A percentile compares a stretch with the other conserved stretches of the same genome.
Evolutionary conservation across 2,113 vertebrate species (phyloP).

Genomic region (Sisor rabdophorus): DNA sequence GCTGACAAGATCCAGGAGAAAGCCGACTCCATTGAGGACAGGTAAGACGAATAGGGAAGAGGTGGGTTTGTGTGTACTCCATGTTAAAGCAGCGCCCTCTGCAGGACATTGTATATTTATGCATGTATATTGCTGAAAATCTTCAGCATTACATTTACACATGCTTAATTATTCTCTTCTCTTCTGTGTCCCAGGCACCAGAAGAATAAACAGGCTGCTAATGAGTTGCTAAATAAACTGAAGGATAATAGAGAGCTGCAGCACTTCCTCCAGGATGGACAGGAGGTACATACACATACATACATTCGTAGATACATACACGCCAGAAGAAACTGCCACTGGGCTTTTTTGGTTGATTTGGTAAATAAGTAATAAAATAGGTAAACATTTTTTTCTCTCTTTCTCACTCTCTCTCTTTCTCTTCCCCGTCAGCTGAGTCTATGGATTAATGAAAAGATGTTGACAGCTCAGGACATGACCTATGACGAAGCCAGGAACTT

Average conservation of each 20-base stretch:
- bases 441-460: conserved; percentile 94
- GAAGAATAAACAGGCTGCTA: conserved; percentile 79
- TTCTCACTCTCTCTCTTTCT: conserved; percentile 13
- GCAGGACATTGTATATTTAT: background rate
- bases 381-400: background rate
- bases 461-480: conserved; percentile 89
- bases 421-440: conserved; percentile 83
- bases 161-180: background rate
- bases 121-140: background rate
- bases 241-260: conserved; percentile 91
- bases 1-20: conserved; percentile 87
- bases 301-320: background rate
- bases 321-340: background rate
- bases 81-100: background rate
- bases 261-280: conserved; percentile 89
- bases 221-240: conserved; percentile 79
- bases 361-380: background rate
- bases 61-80: no score
- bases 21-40: conserved; percentile 85
- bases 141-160: background rate
- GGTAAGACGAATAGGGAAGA: conserved; percentile 61
- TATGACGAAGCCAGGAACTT: conserved; percentile 90
- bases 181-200: conserved; percentile 68
- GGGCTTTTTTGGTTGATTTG: background rate
- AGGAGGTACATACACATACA: conserved; percentile 73